Conservation (phyloP, 2,797 vertebrate genomes). For the Tapirus indicus region DNA sequence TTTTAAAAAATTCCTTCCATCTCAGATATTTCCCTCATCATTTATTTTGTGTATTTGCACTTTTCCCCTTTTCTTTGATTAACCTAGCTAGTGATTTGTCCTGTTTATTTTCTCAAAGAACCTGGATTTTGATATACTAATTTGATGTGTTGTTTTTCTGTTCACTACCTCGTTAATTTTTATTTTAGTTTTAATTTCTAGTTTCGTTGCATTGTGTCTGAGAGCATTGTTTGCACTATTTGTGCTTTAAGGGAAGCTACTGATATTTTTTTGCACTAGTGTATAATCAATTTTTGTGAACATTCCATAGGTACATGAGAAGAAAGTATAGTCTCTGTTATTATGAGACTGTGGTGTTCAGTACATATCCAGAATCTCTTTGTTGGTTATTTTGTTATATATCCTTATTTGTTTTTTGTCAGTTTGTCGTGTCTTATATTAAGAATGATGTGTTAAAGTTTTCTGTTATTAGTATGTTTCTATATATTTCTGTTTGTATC, state of each 20-base stretch:
- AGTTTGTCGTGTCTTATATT: neutral
- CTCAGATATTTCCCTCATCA: neutral
- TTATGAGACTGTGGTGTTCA: neutral
- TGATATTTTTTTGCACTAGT: neutral
- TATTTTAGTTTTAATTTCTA: neutral
- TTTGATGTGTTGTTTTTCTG: neutral
- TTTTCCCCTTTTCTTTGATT: neutral
- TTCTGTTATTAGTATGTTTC: neutral
- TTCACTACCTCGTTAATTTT: neutral
- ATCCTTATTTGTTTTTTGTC: neutral
- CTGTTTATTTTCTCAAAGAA: neutral
- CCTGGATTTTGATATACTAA: neutral
- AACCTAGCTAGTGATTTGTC: neutral
- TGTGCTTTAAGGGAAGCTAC: neutral
- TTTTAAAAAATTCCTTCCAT: neutral
- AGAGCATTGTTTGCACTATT: neutral
- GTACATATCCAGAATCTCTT: neutral
- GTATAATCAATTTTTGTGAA: neutral
- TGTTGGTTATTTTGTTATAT: neutral
- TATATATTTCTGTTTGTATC: neutral
- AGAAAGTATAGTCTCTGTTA: neutral
- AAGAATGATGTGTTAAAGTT: neutral
- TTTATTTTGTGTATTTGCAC: neutral
- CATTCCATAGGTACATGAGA: neutral
- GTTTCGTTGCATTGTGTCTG: neutral